Evolutionary conservation across 2,888 invertebrate species (phyloP).

Genomic region (Agrochola litura): DNA sequence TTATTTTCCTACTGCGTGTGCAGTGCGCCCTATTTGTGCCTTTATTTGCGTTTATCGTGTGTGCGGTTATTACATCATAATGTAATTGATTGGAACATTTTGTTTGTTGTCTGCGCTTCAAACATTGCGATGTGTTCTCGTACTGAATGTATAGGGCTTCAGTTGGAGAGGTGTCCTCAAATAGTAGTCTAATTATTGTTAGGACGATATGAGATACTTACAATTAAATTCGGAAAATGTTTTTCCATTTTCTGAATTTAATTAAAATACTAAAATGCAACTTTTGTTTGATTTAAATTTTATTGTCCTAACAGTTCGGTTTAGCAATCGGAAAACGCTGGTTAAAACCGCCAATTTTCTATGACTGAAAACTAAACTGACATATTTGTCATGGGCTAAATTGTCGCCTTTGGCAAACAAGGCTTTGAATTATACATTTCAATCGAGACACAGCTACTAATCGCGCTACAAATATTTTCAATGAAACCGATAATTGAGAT

Average conservation of each 20-base stretch:
- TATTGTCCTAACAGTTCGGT: background rate
- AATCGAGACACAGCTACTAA: background rate
- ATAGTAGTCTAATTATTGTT: no score
- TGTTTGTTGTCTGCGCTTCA: conserved; percentile 36
- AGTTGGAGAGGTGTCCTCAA: background rate
- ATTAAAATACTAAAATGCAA: background rate
- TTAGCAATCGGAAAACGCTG: background rate
- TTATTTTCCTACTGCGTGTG: background rate
- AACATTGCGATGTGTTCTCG: background rate
- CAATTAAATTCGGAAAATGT: background rate
- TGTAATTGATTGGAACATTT: conserved; percentile 60
- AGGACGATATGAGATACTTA: background rate
- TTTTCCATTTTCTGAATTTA: no score
- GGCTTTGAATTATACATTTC: background rate
- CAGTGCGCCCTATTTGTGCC: conserved; percentile 12
- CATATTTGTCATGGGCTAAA: background rate
- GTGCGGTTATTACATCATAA: conserved; percentile 53
- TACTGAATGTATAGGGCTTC: background rate
- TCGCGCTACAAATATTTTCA: background rate
- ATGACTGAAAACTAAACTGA: background rate
- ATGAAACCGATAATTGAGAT: background rate
- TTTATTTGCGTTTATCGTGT: conserved; percentile 48
- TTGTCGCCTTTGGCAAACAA: background rate
- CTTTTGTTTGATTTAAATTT: background rate
- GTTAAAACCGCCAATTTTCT: background rate